Evolutionary conservation across 2,797 vertebrate genomes (phyloP).

Genomic region (Sandelia bainsii): DNA sequence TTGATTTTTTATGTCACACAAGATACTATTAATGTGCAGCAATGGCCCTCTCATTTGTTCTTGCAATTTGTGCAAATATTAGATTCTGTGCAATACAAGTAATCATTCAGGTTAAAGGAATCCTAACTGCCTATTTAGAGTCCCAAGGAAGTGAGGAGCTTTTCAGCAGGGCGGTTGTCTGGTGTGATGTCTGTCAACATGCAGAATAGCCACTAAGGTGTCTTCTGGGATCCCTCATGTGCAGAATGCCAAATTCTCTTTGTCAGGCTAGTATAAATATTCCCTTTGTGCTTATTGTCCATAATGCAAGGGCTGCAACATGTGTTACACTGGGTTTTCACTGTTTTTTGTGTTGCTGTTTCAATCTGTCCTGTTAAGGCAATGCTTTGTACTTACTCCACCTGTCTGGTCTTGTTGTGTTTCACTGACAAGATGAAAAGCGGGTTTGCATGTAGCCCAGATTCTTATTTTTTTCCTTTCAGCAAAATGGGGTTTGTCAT

Average conservation of each 20-base stretch:
- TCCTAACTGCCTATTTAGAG: conserved; percentile 58
- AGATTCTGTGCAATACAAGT: conserved; percentile 40
- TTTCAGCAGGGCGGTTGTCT: conserved; percentile 66
- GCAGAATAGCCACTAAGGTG: conserved; percentile 56
- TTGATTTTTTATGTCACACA: background rate
- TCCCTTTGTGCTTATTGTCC: conserved; percentile 76
- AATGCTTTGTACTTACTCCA: conserved; percentile 41
- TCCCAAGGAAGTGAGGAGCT: conserved; percentile 52
- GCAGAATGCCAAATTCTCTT: conserved; percentile 62
- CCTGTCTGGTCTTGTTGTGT: conserved; percentile 47
- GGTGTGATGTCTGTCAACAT: conserved; percentile 75
- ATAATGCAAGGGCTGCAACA: conserved; percentile 62
- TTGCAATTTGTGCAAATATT: conserved; percentile 30
- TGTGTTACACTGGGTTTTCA: conserved; percentile 30
- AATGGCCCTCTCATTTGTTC: too few relatives aligned
- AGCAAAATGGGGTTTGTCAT: conserved; percentile 28
- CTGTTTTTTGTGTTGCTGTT: conserved; percentile 35
- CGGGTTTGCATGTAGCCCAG: conserved; percentile 49
- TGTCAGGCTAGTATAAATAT: conserved; percentile 77
- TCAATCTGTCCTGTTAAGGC: conserved; percentile 27
- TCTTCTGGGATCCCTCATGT: conserved; percentile 72
- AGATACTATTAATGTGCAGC: conserved; percentile 1
- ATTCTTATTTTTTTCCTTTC: conserved; percentile 14
- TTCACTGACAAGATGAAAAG: conserved; percentile 51
- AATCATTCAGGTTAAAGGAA: conserved; percentile 24